Evolutionary conservation across 35 echinoderm and acorn worm genomes (phyloP).

Genomic region (Diadema setosum): DNA sequence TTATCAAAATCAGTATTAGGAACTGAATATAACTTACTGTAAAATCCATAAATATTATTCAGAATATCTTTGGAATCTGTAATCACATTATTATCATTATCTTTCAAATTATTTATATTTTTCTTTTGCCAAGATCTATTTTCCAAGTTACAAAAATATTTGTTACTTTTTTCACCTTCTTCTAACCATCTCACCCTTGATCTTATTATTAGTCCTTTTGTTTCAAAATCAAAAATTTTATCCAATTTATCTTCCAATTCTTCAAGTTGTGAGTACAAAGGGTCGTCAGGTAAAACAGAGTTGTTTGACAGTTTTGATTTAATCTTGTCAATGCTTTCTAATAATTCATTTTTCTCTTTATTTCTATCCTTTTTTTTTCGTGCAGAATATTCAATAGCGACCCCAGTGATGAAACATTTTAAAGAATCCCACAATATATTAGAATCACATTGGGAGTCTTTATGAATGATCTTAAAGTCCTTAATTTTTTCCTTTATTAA

Average conservation of each 20-base stretch:
- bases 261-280: neutral
- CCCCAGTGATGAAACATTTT: neutral
- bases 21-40: too few relatives aligned
- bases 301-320: neutral
- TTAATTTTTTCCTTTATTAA: neutral
- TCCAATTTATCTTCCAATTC: neutral
- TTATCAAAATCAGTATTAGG: neutral
- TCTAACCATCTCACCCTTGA: neutral
- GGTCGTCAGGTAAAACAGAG: neutral
- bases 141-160: neutral
- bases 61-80: neutral
- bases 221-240: neutral
- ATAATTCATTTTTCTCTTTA: neutral
- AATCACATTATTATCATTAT: neutral
- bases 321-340: neutral
- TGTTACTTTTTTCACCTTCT: neutral
- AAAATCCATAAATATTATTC: neutral
- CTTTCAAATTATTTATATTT: neutral
- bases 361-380: neutral
- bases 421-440: neutral
- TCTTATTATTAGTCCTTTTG: neutral
- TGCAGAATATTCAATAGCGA: neutral
- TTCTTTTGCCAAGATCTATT: neutral
- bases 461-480: neutral
- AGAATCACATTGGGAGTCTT: neutral